Evolutionary conservation across 92 coral and sea anemone species (phyloP).

Genomic region (Isaurus tuberculatus): DNA sequence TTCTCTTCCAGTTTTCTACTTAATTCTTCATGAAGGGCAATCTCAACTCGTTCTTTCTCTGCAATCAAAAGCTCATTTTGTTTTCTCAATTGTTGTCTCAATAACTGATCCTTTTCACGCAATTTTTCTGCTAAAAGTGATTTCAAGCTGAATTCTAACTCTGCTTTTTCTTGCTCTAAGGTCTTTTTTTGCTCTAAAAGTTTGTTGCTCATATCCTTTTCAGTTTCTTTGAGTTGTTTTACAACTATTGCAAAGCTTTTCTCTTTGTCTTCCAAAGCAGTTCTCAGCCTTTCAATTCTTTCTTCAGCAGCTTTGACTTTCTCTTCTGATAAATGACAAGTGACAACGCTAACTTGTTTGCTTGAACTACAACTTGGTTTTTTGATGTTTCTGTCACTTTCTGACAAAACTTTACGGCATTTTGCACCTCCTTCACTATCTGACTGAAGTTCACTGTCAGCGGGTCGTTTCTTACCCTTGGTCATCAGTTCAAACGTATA

Average conservation of each 20-base stretch:
- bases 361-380: constrained; percentile 58
- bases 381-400: constrained; percentile 62
- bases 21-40: constrained; percentile 78
- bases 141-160: constrained; percentile 76
- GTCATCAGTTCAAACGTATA: constrained; percentile 82
- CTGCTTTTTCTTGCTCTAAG: constrained; percentile 79
- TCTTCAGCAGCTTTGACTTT: constrained; percentile 79
- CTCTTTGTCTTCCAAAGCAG: constrained; percentile 81
- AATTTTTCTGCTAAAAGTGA: constrained; percentile 74
- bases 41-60: constrained; percentile 88
- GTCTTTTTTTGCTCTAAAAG: constrained; percentile 82
- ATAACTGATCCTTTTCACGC: constrained; percentile 74
- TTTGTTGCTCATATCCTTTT: constrained; percentile 73
- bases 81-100: constrained; percentile 75
- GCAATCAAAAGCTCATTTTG: constrained; percentile 86
- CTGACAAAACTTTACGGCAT: constrained; percentile 77
- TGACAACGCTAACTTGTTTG: constrained; percentile 42
- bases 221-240: constrained; percentile 76
- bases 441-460: constrained; percentile 57
- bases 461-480: constrained; percentile 71
- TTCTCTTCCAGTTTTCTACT: constrained; percentile 85
- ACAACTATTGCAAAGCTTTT: constrained; percentile 69
- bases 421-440: constrained; percentile 67
- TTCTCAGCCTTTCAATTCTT: constrained; percentile 74
- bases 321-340: constrained; percentile 56